Evolutionary conservation across 2,888 invertebrate species (phyloP), one percentile per base, ranked within the genome.

Genomic region (Pseudoips prasinana): DNA sequence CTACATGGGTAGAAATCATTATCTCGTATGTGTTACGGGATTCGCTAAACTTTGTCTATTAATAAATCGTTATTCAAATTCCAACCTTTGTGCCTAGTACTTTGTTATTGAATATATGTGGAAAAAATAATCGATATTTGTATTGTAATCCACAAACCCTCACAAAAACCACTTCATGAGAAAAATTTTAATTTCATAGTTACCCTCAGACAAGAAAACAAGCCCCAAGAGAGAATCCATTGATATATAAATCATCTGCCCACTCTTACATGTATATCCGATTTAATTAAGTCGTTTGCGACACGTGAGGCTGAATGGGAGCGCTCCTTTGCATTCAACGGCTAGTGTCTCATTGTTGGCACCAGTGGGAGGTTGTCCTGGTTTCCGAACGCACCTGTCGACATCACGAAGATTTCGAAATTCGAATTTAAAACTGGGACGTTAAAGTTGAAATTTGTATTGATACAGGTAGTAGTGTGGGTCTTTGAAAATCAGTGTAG

Each of bases 221-320:
- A 58, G 54, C 45, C 58, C 53, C 60, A 22, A 39, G 63, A 57
- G 64, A 52, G 39, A 33, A 39, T 53, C 59, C 54, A 65, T 70
- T 60, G 63, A n/a, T n/a, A n/a, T 38, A 73, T 75, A 75, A 66
- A 81, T 80, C 79, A 82, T 79, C 77, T 79, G 68, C 76, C 80
- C 69, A 77, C 76, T 70, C 63, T 60, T n/a, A n/a, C n/a, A 73
- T 63, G 70, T 67, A 71, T 66, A 72, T 68, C 64, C 67, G 71
- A 80, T 85, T 84, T 87, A 87, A 86, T 87, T 83, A 86, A 85
- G 81, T 85, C 76, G 68, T 81, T 68, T 64, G 70, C 73, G 76
- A 80, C 85, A 83, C 82, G 81, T 77, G 78, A 73, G 67, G 46
- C 62, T 77, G 66, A 77, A 82, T 79, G 58, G 76, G 37, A 54